Evolutionary conservation across 2,797 vertebrate species (phyloP).

Genomic region (Lutjanus campechanus): DNA sequence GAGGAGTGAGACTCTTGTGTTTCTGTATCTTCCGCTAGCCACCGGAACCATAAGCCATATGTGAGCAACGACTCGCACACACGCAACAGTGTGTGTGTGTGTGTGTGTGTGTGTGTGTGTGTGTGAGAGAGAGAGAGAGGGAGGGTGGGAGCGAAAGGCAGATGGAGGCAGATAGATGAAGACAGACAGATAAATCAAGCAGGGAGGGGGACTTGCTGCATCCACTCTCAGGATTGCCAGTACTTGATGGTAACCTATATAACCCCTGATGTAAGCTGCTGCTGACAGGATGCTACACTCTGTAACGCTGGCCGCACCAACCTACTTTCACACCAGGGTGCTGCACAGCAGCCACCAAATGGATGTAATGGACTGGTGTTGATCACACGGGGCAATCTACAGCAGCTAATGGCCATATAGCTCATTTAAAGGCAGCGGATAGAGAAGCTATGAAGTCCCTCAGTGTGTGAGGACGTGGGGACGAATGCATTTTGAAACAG

Average conservation of each 20-base stretch:
- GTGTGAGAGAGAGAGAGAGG: slow-evolving; percentile 15
- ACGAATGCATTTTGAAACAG: slow-evolving; percentile 28
- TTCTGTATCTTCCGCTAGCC: slow-evolving; percentile 36
- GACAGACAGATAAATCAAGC: slow-evolving; percentile 62
- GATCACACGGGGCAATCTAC: slow-evolving; percentile 29
- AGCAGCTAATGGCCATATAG: slow-evolving; percentile 53
- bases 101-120: too few relatives aligned
- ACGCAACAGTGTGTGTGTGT: not conserved
- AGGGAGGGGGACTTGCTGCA: slow-evolving; percentile 20
- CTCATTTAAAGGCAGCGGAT: slow-evolving; percentile 23
- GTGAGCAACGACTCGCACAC: slow-evolving; percentile 49
- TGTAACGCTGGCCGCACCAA: slow-evolving; percentile 33
- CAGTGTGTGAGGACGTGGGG: slow-evolving; percentile 17
- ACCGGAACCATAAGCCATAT: slow-evolving; percentile 65
- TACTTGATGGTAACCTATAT: slow-evolving; percentile 52
- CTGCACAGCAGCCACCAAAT: slow-evolving; percentile 40
- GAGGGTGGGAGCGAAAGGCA: slow-evolving; percentile 41
- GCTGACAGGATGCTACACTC: slow-evolving; percentile 30
- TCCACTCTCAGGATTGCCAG: slow-evolving; percentile 53
- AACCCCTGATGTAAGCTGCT: slow-evolving; percentile 55
- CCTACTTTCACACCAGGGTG: slow-evolving; percentile 51
- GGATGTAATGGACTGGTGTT: slow-evolving; percentile 34
- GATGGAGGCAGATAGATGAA: slow-evolving; percentile 62
- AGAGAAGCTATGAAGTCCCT: slow-evolving; percentile 18
- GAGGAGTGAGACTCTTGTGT: slow-evolving; percentile 41